Conservation (phyloP, 2,888 invertebrate species). For the Eurytoma californica region DNA sequence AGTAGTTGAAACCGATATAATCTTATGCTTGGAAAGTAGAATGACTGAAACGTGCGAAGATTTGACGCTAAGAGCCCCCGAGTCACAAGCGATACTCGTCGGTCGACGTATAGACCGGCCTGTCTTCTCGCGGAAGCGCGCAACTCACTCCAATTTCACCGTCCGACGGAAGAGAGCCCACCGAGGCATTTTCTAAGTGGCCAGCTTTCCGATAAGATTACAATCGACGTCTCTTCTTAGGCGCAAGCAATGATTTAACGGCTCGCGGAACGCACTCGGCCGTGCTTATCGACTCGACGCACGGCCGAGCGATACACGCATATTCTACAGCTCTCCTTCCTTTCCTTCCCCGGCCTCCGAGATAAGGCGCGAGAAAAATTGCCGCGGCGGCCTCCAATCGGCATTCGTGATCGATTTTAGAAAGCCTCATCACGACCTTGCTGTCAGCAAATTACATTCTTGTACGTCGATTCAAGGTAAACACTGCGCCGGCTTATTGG, state of each 20-base stretch:
- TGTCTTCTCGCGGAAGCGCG: background rate
- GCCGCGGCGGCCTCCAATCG: constrained; percentile 24
- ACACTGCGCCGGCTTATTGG: constrained; percentile 31
- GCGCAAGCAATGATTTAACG: constrained; percentile 1
- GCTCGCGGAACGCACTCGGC: too few relatives aligned
- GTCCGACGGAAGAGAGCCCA: background rate
- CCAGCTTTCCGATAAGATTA: constrained; percentile 34
- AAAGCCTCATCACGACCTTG: constrained; percentile 53
- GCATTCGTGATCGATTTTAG: constrained; percentile 46
- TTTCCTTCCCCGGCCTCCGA: background rate
- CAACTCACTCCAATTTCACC: constrained; percentile 7
- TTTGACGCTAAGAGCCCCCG: too few relatives aligned
- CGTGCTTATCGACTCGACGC: too few relatives aligned
- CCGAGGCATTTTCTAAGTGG: constrained; percentile 2
- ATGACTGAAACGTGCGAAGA: too few relatives aligned
- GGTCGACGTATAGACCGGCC: background rate
- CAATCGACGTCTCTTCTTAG: constrained; percentile 14
- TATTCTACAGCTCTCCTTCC: background rate
- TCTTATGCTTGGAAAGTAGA: too few relatives aligned
- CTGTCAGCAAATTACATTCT: constrained; percentile 52
- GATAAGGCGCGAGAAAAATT: constrained; percentile 2
- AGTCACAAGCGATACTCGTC: background rate
- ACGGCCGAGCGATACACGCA: too few relatives aligned
- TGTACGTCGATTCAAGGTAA: constrained; percentile 45
- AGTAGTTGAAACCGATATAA: too few relatives aligned